Evolutionary conservation across 2,888 invertebrate genomes (phyloP), one percentile per base, ranked within the genome.

Genomic region (Peribatodes rhomboidaria): DNA sequence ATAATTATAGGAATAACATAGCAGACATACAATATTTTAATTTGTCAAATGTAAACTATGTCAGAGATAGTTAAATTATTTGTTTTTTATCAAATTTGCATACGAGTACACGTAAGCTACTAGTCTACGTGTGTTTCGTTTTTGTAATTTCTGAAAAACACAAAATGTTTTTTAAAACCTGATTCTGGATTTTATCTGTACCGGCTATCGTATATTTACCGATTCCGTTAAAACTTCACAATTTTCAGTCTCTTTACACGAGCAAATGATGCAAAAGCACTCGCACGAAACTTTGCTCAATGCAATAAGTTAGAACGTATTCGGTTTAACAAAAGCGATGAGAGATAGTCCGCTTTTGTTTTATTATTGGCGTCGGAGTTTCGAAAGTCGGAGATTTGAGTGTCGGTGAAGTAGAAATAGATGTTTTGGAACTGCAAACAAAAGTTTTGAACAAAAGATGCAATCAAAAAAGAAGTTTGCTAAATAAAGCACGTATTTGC

Each of bases 261-360:
- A 61, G 50, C 22, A 47, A 47, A 46, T 39, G 50, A 52, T 47
- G 42, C 58, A 47, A 50, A 53, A 53, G 41, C 37, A 33, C 35
- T 56, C 18, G 37, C 52, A 54, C 35, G 47, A 54, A 63, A 53
- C 58, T 63, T 52, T 39, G 14, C 14, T 13, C 57, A 41, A 58
- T 35, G 16, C 41, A 58, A 47, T 64, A 59, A 58, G 64, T 64
- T 55, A 62, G 53, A 53, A 46, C 58, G 63, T 58, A 63, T 59
- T 64, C 49, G 49, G 35, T 55, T 47, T 55, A 64, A 64, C 59
- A 64, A 64, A 64, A 64, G 42, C 49, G 52, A 57, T 58, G 57
- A 63, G 57, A 39, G 20, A 64, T 59, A 59, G 47, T 55, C 54
- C 11, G 27, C 49, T 47, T 44, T 63, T 47, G 58, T 49, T 59